Evolutionary conservation across 2,113 vertebrate species (phyloP).

Genomic region (Chamaetylas fuelleborni): DNA sequence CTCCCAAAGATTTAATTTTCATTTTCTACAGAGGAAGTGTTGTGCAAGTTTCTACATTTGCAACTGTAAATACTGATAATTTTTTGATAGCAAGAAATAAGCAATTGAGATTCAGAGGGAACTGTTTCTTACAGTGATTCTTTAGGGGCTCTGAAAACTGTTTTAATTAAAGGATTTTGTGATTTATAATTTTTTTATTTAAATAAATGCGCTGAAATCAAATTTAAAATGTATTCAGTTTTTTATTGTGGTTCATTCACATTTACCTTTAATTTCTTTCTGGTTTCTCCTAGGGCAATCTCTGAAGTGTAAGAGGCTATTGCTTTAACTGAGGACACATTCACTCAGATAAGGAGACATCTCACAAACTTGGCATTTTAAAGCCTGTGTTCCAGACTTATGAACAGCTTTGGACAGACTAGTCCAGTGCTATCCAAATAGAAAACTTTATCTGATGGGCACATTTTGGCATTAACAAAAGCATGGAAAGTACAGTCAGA

Average conservation of each 20-base stretch:
- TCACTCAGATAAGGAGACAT: neutral
- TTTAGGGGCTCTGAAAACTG: neutral
- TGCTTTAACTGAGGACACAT: neutral
- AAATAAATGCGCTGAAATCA: neutral
- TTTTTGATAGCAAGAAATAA: neutral
- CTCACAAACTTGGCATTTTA: neutral
- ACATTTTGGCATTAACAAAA: neutral
- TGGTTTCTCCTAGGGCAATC: neutral
- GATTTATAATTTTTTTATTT: neutral
- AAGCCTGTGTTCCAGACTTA: neutral
- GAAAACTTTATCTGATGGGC: conserved; percentile 53
- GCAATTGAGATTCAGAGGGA: neutral
- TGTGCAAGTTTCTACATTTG: neutral
- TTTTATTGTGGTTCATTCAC: neutral
- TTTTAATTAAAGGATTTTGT: neutral
- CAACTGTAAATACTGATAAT: neutral
- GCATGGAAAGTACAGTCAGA: neutral
- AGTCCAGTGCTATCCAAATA: conserved; percentile 20
- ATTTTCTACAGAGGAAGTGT: neutral
- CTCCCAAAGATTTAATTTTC: neutral
- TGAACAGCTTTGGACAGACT: conserved; percentile 11
- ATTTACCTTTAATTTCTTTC: neutral
- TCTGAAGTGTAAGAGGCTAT: neutral
- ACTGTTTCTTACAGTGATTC: neutral
- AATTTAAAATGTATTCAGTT: neutral